These are phyloP conservation scores for Mustelus asterias DNA, from an alignment of 2,113 vertebrate genomes.

Conservation along the genomic window DNA sequence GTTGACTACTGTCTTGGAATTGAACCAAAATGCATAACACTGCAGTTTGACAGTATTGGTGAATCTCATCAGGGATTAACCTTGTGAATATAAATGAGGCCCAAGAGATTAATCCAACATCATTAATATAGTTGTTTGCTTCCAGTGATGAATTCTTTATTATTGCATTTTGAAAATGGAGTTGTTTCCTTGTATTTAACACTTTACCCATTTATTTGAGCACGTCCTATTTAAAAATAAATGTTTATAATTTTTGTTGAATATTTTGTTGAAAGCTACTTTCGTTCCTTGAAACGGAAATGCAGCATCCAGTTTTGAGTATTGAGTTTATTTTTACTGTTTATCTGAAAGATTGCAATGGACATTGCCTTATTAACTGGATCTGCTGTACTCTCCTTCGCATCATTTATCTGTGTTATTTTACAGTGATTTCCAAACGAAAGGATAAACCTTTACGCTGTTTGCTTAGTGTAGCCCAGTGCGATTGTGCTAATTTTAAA, in stretches of 20 bases:
- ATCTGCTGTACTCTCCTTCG: not conserved
- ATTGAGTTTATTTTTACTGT: not conserved
- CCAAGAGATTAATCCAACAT: constrained; percentile 30
- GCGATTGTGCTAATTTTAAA: not conserved
- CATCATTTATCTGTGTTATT: not conserved
- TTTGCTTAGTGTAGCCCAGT: not conserved
- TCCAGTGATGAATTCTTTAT: constrained; percentile 20
- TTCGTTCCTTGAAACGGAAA: not conserved
- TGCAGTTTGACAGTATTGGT: not conserved
- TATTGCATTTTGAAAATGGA: not conserved
- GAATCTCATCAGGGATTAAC: constrained; percentile 9
- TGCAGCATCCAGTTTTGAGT: not conserved
- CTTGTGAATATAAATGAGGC: constrained; percentile 28
- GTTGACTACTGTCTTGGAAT: constrained; percentile 22
- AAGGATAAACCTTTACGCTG: not conserved
- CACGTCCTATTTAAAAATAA: not conserved
- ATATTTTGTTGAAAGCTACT: not conserved
- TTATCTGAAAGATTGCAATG: not conserved
- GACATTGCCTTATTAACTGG: not conserved
- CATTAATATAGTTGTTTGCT: constrained; percentile 21
- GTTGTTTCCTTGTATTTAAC: not conserved
- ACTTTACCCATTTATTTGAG: not conserved
- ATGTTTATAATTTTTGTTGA: not conserved
- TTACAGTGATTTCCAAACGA: not conserved
- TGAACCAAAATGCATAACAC: constrained; percentile 9